Evolutionary conservation across 2,888 invertebrate species (phyloP), one percentile per base, ranked within the genome.

Genomic region (Oscheius sp.): DNA sequence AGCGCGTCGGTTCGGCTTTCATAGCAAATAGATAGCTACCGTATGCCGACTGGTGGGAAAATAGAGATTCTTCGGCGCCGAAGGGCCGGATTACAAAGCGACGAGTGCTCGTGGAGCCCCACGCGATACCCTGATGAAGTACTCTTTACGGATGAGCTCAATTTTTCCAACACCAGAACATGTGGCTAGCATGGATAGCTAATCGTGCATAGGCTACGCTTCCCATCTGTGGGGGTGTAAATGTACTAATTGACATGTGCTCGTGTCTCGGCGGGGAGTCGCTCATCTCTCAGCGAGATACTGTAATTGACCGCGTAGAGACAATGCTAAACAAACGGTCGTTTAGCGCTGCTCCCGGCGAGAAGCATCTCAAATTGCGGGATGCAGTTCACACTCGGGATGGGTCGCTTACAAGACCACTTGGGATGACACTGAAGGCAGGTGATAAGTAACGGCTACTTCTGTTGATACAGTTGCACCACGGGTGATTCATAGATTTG

Each of bases 241-340:
- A 65, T 65, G 65, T 65, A 65, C 65, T 65, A 65, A 65, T 65
- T 65, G 65, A 41, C 65, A 65, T 65, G 65, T 54, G 45, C 45
- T 65, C 65, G 59, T 59, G 28, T 59, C 59, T 22, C 59, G 44
- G 26, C 59, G 59, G 59, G 59, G 44, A 59, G 59, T 44, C 59
- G 41, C 59, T 41, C 41, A 44, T 44, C 59, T 54, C 50, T 20
- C 59, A 59, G 59, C 59, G 59, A 59, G 59, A 59, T 59, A 59
- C 59, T 59, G 59, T 59, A 59, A 59, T 59, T 59, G 59, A 59
- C 59, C 59, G 59, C 59, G 24, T 44, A 24, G 41, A 59, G 59
- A 59, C 59, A 59, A 59, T 59, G 59, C 59, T 59, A 59, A 59
- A 41, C 59, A 59, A 59, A 59, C 59, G 59, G 59, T 59, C 59